These are phyloP conservation scores for Anableps anableps DNA, from an alignment of 2,797 vertebrate genomes.

Conservation along the genomic window DNA sequence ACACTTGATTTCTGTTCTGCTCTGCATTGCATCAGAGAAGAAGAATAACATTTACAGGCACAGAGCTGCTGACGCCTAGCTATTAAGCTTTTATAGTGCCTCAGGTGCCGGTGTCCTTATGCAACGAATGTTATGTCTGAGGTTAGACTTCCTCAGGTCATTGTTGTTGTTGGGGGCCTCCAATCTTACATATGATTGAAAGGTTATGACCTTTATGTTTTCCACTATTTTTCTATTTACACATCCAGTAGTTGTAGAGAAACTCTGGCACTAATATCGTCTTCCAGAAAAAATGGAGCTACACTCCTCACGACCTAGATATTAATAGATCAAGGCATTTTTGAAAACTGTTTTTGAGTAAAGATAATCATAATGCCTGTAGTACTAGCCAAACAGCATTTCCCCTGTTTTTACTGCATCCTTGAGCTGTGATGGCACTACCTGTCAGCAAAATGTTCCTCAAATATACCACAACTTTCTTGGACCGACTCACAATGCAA, in stretches of 20 bases:
- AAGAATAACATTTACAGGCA: slow-evolving; percentile 27
- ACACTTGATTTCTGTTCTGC: slow-evolving; percentile 37
- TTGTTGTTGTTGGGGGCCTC: neutral
- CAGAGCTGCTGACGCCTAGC: slow-evolving; percentile 28
- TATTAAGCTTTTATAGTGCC: slow-evolving; percentile 27
- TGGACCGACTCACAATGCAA: neutral
- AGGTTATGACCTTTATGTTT: neutral
- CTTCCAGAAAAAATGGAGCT: neutral
- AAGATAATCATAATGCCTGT: neutral
- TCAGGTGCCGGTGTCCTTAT: slow-evolving; percentile 27
- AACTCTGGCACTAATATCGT: neutral
- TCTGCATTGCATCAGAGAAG: slow-evolving; percentile 41
- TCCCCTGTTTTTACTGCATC: neutral
- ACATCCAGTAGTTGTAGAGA: neutral
- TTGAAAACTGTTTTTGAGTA: neutral
- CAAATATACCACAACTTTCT: neutral
- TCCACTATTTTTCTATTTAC: neutral
- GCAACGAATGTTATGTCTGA: slow-evolving; percentile 1
- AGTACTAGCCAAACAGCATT: neutral
- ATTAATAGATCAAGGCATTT: neutral
- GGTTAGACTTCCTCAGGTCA: neutral
- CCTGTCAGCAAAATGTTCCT: neutral
- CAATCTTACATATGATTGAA: neutral
- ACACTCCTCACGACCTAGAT: neutral
- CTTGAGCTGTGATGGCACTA: neutral